These are phyloP conservation scores for Luscinia megarhynchos DNA, from an alignment of 2,797 vertebrate species.

Conservation along the genomic window DNA sequence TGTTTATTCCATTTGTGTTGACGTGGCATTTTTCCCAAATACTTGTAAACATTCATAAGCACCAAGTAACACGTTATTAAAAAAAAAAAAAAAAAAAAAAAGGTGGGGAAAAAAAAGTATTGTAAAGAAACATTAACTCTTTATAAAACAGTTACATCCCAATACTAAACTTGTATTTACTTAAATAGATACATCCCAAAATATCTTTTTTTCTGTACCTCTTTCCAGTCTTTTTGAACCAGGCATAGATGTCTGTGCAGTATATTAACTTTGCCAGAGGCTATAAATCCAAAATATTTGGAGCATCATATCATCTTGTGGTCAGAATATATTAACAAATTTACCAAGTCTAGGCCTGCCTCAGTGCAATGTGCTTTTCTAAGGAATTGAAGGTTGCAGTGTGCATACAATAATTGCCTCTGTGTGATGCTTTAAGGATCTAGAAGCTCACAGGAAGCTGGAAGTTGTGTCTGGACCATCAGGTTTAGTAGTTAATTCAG, in stretches of 20 bases:
- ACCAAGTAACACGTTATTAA: neutral
- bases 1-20: neutral
- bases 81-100: neutral
- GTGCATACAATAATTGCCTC: rapidly evolving
- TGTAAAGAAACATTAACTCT: neutral
- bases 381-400: neutral
- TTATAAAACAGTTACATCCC: neutral
- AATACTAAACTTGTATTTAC: neutral
- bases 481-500: neutral
- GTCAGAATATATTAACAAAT: neutral
- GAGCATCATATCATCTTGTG: neutral
- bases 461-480: neutral
- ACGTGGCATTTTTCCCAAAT: neutral
- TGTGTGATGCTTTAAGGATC: neutral
- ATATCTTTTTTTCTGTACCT: neutral
- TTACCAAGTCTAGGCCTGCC: neutral
- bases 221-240: neutral
- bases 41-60: neutral
- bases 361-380: neutral
- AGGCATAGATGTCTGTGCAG: neutral
- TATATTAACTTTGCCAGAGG: neutral
- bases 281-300: neutral
- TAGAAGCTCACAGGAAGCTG: neutral
- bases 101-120: neutral
- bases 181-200: neutral